Evolutionary conservation across 2,888 invertebrate species (phyloP), one percentile per base, ranked within the genome.

Genomic region (Abrostola tripartita): DNA sequence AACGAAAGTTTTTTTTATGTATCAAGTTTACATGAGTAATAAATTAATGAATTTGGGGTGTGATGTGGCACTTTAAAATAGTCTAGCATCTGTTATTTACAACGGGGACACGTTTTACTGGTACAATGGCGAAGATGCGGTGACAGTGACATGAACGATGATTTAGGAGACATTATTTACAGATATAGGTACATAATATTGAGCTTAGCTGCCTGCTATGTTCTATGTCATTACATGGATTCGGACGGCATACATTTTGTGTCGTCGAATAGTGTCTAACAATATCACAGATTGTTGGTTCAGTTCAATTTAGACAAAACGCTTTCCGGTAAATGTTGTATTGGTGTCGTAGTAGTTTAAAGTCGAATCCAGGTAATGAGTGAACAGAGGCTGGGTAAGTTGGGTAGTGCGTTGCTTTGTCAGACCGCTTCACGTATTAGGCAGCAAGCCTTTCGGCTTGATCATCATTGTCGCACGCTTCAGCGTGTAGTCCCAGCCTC

Each of bases 381-480:
- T 85, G 88, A 92, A 91, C 91, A 89, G 88, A 90, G 89, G 89
- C 88, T 86, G 83, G 81, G 71, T 84, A 84, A 82, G 60, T 71
- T 55, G 49, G 57, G 58, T 58, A 65, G 52, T 60, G 69, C 65
- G 78, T 71, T 70, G 74, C 77, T 78, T 52, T 65, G 69, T 40
- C 54, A 56, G 52, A 59, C 49, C 53, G 51, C 74, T 82, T 94
- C 93, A 95, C 91, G 95, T 93, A 84, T 90, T 93, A 56, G 94
- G 91, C 77, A 90, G 91, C 76, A 95, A 93, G 65, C 96, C 96
- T 91, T 96, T 97, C 44, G 98, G 98, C 87, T 97, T 97, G 86
- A 98, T 98, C 98, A 98, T 98, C 98, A 98, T 98, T 65, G 96
- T 96, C 1, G 98, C 97, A 82, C 96, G 96, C 91, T 98, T 98